Conservation (phyloP, 2,888 invertebrate genomes). For the Lepidocyrtinus sp. region DNA sequence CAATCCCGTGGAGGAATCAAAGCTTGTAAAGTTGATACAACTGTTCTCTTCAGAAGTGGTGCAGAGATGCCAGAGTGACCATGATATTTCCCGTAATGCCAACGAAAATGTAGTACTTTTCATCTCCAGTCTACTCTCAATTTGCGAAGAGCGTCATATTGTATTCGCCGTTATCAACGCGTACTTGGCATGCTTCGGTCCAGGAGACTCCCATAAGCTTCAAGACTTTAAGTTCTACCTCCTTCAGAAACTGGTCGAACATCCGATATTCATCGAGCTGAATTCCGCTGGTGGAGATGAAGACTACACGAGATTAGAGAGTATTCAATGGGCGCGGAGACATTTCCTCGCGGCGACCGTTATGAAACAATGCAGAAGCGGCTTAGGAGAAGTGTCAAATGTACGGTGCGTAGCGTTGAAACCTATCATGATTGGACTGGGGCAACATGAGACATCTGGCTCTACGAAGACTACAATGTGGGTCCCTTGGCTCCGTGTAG, state of each 20-base stretch:
- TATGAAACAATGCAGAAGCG: constrained; percentile 69
- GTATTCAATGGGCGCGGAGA: constrained; percentile 64
- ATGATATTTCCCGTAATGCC: constrained; percentile 63
- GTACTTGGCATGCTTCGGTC: constrained; percentile 69
- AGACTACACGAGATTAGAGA: constrained; percentile 65
- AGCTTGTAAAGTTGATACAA: constrained; percentile 67
- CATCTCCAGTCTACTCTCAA: constrained; percentile 64
- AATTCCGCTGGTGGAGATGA: constrained; percentile 65
- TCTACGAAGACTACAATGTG: constrained; percentile 64
- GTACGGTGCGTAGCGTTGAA: constrained; percentile 69
- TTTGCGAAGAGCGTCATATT: constrained; percentile 64
- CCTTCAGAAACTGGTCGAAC: constrained; percentile 66
- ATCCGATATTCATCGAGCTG: constrained; percentile 68
- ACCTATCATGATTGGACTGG: constrained; percentile 66
- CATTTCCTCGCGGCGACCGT: constrained; percentile 69
- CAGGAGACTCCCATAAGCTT: constrained; percentile 69
- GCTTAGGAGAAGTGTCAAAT: constrained; percentile 68
- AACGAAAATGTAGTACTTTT: constrained; percentile 67
- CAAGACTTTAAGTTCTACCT: constrained; percentile 68
- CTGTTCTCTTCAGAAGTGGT: constrained; percentile 69
- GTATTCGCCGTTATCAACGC: constrained; percentile 69
- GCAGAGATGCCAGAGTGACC: constrained; percentile 67
- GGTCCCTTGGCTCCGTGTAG: constrained; percentile 69
- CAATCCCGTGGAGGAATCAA: constrained; percentile 66
- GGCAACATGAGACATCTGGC: constrained; percentile 57